These are phyloP conservation scores for Phaedon cochleariae DNA, from an alignment of 2,888 invertebrate species.

Conservation along the genomic window DNA sequence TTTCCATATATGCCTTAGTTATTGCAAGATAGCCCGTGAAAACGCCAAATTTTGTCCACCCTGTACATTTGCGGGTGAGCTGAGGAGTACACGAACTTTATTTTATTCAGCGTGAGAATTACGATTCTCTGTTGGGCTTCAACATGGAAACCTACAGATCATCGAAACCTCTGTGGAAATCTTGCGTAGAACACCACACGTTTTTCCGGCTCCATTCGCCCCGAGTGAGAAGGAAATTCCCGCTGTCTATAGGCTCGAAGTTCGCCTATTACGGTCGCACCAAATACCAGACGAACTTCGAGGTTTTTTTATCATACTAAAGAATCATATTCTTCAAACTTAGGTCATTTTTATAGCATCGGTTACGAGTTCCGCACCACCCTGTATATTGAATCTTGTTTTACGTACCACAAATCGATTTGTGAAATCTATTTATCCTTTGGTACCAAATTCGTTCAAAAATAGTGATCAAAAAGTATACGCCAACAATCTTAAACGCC, in stretches of 20 bases:
- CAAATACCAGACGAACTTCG: conserved; percentile 93
- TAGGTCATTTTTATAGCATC: too few species aligned
- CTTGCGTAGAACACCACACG: conserved; percentile 98
- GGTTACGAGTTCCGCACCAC: too few species aligned
- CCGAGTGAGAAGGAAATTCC: conserved; percentile 71
- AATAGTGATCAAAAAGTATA: too few species aligned
- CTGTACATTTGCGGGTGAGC: too few species aligned
- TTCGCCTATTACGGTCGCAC: conserved; percentile 92
- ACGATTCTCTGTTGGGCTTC: conserved; percentile 92
- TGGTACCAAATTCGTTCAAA: too few species aligned
- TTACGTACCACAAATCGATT: background rate
- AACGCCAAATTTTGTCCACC: too few species aligned
- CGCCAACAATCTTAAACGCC: too few species aligned
- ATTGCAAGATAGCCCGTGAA: conserved; percentile 93
- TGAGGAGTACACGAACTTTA: too few species aligned
- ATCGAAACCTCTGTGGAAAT: conserved; percentile 96
- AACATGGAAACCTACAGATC: conserved; percentile 94
- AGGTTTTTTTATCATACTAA: too few species aligned
- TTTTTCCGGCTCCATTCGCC: conserved; percentile 92
- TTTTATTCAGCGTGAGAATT: conserved; percentile 84
- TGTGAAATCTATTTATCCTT: background rate
- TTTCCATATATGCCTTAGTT: too few species aligned
- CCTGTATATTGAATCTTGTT: too few species aligned
- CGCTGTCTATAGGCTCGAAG: conserved; percentile 78
- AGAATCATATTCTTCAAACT: conserved; percentile 60